Evolutionary conservation across 2,888 invertebrate species (phyloP), one percentile per base, ranked within the genome.

Genomic region (Nemotelus pantherinus): DNA sequence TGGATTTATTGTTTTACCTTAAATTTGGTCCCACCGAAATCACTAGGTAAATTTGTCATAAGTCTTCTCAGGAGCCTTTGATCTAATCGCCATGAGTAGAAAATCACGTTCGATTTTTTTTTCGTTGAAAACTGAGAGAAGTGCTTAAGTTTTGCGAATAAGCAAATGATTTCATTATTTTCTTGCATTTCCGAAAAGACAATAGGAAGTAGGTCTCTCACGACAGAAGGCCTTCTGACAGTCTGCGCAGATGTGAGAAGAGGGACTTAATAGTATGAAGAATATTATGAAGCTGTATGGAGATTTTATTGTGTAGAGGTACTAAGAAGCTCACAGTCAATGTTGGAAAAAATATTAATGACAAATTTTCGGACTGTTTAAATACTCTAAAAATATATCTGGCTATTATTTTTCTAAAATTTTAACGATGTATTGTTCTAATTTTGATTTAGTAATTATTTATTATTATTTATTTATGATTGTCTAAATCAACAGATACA

Each of bases 61-160:
- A 72, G 25, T 45, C 3, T 47, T 44, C 5, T 47, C 9, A 4
- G 47, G 45, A 60, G 63, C 63, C 63, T 47, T 44, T 41, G 41
- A 48, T n/a, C 9, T 74, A 74, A 63, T 74, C 48, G 25, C 5
- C 58, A 39, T 74, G 10, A 45, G 9, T 45, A 2, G 44, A 47
- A n/a, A 45, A 72, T 58, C 60, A 63, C 74, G 63, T 74, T 74
- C 63, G 50, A 39, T 63, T 55, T 70, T 43, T 63, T 43, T n/a
- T 25, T 25, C 25, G 25, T 25, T 25, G 25, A 1, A 25, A 74
- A 74, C 74, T 60, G 60, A 48, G 63, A 48, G 48, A 74, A 63
- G 63, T 53, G 25, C 6, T 48, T 72, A 43, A 47, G 44, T 7
- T 45, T 72, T 50, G 60, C 39, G 41, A 63, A 63, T 74, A 74